A percentile compares a stretch with the other conserved stretches of the same genome.
These are phyloP conservation scores for Lordiphosa clarofinis DNA, from an alignment of 1,140 invertebrate species.

Conservation along the genomic window DNA sequence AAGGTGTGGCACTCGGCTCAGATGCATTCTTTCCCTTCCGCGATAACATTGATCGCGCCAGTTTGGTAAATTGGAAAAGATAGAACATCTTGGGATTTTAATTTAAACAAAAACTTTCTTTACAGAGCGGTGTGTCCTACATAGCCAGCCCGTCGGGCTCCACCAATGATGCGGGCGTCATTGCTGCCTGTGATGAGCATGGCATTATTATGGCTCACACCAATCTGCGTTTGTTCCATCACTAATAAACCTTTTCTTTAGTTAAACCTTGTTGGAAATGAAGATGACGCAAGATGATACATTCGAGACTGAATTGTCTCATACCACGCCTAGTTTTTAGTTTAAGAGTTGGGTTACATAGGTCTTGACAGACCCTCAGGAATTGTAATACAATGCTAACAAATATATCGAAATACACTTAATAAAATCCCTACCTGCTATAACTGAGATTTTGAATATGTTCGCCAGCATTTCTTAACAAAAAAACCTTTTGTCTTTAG, in stretches of 20 bases:
- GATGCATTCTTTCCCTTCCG: constrained; percentile 99
- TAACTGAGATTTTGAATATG: no score
- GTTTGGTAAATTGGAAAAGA: constrained; percentile 83
- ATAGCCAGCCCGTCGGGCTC: constrained; percentile 96
- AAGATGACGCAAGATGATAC: no score
- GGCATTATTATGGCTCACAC: constrained; percentile 93
- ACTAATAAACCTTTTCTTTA: constrained; percentile 82
- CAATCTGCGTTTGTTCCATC: constrained; percentile 96
- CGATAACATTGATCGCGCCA: constrained; percentile 97
- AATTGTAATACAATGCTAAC: no score
- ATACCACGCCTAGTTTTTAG: neutral
- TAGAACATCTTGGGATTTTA: neutral
- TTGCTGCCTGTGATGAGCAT: constrained; percentile 95
- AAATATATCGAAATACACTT: no score
- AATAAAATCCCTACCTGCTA: no score
- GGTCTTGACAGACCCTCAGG: no score
- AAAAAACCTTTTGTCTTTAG: constrained; percentile 43
- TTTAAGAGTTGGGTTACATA: constrained; percentile 4
- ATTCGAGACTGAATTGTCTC: no score
- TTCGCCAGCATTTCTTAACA: constrained; percentile 23
- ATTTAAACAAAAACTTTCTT: constrained; percentile 36
- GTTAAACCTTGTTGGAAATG: no score
- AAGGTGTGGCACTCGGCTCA: constrained; percentile 95
- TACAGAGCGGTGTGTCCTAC: constrained; percentile 95
- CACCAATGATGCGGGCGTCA: constrained; percentile 94